These are phyloP conservation scores for Thunnus thynnus DNA, from an alignment of 2,113 vertebrate species.

Conservation along the genomic window DNA sequence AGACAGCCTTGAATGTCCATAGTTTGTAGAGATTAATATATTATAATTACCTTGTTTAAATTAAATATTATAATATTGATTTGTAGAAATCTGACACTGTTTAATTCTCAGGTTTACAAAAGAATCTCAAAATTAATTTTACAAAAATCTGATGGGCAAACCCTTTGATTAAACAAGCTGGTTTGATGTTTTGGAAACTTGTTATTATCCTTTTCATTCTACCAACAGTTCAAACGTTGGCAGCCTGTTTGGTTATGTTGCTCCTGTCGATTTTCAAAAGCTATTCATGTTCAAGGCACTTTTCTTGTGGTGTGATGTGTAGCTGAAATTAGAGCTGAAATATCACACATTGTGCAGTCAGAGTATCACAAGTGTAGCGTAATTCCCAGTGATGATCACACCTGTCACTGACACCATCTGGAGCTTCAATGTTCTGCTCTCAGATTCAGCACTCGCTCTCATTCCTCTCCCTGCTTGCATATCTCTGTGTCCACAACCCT, in stretches of 20 bases:
- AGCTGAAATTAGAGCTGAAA: slow-evolving; percentile 63
- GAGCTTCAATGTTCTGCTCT: slow-evolving; percentile 25
- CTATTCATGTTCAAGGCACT: slow-evolving; percentile 14
- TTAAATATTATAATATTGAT: not conserved
- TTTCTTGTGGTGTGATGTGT: slow-evolving; percentile 31
- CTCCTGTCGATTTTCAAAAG: slow-evolving; percentile 4
- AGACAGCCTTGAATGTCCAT: not conserved
- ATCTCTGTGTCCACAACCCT: slow-evolving; percentile 39
- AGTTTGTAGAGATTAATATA: not conserved
- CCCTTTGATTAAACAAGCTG: not conserved
- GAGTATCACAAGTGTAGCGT: slow-evolving; percentile 55
- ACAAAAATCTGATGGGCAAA: not conserved
- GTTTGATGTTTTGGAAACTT: not conserved
- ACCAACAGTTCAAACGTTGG: not conserved
- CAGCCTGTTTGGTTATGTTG: not conserved
- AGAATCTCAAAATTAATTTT: not conserved
- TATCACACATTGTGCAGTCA: slow-evolving; percentile 59
- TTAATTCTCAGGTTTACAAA: too few species aligned
- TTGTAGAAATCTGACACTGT: not conserved
- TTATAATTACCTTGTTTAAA: not conserved
- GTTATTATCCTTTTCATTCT: not conserved
- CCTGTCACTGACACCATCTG: slow-evolving; percentile 72
- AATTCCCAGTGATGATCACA: slow-evolving; percentile 67
- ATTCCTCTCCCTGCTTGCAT: slow-evolving; percentile 19
- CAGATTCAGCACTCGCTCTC: slow-evolving; percentile 23